phyloP scores from a whole-genome alignment of 2,797 vertebrate genomes.

The Pagetopsis macropterus region DNA sequence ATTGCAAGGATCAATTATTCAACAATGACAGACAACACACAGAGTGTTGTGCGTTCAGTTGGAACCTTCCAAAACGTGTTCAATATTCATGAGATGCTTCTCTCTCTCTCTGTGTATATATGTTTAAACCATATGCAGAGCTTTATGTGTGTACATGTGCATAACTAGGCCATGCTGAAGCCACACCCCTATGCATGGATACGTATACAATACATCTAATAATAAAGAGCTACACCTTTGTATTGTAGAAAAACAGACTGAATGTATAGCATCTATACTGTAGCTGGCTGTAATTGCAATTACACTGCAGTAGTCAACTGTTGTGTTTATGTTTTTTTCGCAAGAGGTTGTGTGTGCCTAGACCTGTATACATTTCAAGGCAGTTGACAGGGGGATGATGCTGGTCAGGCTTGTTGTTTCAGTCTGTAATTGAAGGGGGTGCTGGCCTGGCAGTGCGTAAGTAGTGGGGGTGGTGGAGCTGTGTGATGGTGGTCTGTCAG shows the following conservation, averaged over 20 bases:
- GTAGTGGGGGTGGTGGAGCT: slow-evolving; percentile 23
- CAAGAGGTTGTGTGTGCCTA: slow-evolving; percentile 5
- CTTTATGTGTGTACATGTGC: slow-evolving; percentile 10
- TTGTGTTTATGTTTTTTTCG: slow-evolving; percentile 33
- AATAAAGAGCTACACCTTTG: neutral
- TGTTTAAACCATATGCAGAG: slow-evolving; percentile 24
- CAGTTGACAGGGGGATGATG: slow-evolving; percentile 36
- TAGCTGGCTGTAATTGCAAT: slow-evolving; percentile 13
- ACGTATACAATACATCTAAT: neutral
- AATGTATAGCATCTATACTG: slow-evolving; percentile 14
- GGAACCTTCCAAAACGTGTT: slow-evolving; percentile 63
- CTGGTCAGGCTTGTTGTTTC: slow-evolving; percentile 51
- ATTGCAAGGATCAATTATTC: slow-evolving; percentile 80
- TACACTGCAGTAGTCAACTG: slow-evolving; percentile 14
- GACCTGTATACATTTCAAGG: slow-evolving; percentile 34
- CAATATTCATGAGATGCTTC: slow-evolving; percentile 77
- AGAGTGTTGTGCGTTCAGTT: slow-evolving; percentile 65
- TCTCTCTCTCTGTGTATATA: slow-evolving; percentile 5
- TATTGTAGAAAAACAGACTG: slow-evolving; percentile 11
- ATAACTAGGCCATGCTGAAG: neutral
- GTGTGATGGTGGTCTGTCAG: slow-evolving; percentile 62
- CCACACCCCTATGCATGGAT: neutral
- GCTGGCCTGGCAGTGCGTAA: slow-evolving; percentile 47
- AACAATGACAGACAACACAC: slow-evolving; percentile 75
- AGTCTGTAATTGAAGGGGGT: slow-evolving; percentile 67